Percentiles rank a stretch among this genome's conserved stretches.
phyloP scores from a whole-genome alignment of 2,888 invertebrate species.

The Tipula vernalis region DNA sequence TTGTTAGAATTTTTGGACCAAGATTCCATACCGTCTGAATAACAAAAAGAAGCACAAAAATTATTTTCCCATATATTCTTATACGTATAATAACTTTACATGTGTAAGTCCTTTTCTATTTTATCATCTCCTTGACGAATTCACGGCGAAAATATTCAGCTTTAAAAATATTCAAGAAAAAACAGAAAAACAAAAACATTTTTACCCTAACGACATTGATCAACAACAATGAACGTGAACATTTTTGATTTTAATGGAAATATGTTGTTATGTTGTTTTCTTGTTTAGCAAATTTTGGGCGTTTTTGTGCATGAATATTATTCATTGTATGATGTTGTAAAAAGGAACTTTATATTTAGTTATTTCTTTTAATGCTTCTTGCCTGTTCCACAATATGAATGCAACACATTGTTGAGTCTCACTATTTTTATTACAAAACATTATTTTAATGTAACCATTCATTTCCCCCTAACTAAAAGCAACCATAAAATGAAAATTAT shows the following conservation, averaged over 20 bases:
- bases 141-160: neutral
- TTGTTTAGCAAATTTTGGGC: no score
- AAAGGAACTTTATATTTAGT: no score
- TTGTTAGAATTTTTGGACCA: neutral
- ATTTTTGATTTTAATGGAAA: neutral
- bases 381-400: neutral
- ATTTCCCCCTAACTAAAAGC: neutral
- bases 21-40: neutral
- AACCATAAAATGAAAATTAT: neutral
- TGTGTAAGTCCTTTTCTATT: neutral
- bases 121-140: neutral
- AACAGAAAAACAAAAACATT: neutral
- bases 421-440: neutral
- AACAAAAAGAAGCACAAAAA: neutral
- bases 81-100: no score
- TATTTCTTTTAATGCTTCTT: neutral
- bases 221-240: neutral
- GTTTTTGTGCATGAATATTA: no score
- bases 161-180: neutral
- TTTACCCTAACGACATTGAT: neutral
- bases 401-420: slow-evolving; percentile 4
- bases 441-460: neutral
- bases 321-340: no score
- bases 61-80: neutral
- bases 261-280: no score